Evolutionary conservation across 2,888 invertebrate genomes (phyloP).

Genomic region (Dolichomitus sp.): DNA sequence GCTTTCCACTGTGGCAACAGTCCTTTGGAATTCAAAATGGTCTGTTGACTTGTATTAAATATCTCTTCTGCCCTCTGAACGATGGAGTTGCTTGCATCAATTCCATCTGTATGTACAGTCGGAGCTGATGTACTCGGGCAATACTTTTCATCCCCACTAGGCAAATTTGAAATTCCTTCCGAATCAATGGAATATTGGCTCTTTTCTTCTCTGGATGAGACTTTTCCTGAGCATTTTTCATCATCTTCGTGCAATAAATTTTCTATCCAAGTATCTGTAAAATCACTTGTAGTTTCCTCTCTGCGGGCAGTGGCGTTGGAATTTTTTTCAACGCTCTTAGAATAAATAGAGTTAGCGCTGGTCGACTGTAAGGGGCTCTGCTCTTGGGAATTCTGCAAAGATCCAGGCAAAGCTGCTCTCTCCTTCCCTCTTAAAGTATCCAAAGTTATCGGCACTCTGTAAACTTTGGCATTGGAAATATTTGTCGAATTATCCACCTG

Average conservation of each 20-base stretch:
- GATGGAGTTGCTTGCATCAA: constrained; percentile 16
- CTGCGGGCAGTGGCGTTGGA: not conserved
- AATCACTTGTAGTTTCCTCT: constrained; percentile 31
- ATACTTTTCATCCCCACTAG: constrained; percentile 29
- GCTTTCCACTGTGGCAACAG: constrained; percentile 71
- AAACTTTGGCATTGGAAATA: not conserved
- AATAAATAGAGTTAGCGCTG: not conserved
- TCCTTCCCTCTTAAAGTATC: not conserved
- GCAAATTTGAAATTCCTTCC: not conserved
- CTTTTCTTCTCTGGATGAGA: constrained; percentile 11
- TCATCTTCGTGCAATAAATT: constrained; percentile 59
- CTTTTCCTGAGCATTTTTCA: constrained; percentile 27
- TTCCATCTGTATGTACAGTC: not conserved
- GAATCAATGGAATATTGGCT: not conserved
- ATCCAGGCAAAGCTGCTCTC: not conserved
- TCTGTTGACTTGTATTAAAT: constrained; percentile 1
- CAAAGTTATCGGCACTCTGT: not conserved
- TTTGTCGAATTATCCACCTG: constrained; percentile 9
- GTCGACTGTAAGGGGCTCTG: not conserved
- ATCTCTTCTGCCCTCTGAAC: constrained; percentile 20
- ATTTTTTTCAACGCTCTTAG: not conserved
- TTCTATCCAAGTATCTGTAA: constrained; percentile 63
- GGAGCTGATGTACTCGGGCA: not conserved
- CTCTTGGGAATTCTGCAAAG: constrained; percentile 7
- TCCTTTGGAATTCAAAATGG: constrained; percentile 20